Conservation (phyloP, 2,113 vertebrate genomes). For the Lophura nycthemera region DNA sequence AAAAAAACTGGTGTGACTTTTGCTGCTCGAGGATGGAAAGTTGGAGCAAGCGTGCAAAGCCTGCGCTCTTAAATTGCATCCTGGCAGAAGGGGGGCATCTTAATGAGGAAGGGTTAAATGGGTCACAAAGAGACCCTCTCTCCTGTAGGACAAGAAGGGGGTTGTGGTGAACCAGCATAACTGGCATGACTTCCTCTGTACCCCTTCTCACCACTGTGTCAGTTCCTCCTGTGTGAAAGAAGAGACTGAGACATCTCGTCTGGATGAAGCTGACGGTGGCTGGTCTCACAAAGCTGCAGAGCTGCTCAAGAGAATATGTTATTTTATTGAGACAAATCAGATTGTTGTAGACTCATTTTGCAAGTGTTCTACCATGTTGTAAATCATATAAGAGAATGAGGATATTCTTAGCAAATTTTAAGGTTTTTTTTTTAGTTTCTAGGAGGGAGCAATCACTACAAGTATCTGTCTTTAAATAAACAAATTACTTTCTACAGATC, state of each 20-base stretch:
- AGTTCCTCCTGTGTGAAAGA: background rate
- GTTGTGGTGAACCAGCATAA: background rate
- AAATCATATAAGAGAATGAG: background rate
- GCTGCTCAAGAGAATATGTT: background rate
- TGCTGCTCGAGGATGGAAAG: background rate
- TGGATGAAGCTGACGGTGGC: background rate
- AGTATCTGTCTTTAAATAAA: background rate
- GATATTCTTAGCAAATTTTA: background rate
- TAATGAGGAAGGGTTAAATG: background rate
- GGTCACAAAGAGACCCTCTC: background rate
- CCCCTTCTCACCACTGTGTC: background rate
- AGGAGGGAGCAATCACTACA: background rate
- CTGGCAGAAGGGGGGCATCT: background rate
- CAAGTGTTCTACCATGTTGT: background rate
- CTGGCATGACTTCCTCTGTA: background rate
- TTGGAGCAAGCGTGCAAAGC: background rate
- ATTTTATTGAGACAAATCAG: background rate
- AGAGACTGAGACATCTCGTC: background rate
- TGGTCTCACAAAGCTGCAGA: background rate
- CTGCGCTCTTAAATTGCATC: background rate
- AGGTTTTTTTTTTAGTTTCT: background rate
- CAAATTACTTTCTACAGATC: conserved; percentile 78
- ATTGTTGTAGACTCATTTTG: background rate
- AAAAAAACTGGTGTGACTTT: background rate
- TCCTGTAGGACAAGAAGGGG: background rate